Percentiles rank a stretch among this genome's conserved stretches.
Evolutionary conservation across 2,888 invertebrate genomes (phyloP).

Genomic region (Neoascia interrupta): DNA sequence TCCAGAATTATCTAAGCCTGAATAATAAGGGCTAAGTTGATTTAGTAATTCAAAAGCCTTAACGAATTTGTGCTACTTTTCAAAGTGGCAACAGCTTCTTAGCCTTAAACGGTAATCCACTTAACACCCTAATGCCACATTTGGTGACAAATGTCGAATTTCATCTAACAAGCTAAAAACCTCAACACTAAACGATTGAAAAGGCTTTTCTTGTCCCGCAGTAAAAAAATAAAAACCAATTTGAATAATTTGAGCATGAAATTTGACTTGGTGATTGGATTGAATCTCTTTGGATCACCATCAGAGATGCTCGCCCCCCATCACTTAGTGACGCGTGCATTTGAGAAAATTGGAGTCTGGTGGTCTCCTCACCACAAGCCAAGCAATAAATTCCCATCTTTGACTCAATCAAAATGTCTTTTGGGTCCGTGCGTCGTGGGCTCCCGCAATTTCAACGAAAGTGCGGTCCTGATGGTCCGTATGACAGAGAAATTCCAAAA

Average conservation of each 20-base stretch:
- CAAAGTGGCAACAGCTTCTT: too few relatives aligned
- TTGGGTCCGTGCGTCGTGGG: slow-evolving; percentile 5
- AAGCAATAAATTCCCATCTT: slow-evolving; percentile 53
- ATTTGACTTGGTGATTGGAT: slow-evolving; percentile 64
- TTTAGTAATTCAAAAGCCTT: too few relatives aligned
- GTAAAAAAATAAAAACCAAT: slow-evolving; percentile 36
- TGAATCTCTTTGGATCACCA: slow-evolving; percentile 12
- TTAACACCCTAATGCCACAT: too few relatives aligned
- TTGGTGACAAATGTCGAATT: too few relatives aligned
- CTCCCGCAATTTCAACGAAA: slow-evolving; percentile 35
- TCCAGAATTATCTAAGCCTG: too few relatives aligned
- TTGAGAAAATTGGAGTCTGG: background rate
- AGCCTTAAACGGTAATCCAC: too few relatives aligned
- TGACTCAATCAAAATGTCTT: slow-evolving; percentile 52
- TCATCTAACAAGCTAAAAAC: too few relatives aligned
- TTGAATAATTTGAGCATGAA: slow-evolving; percentile 55
- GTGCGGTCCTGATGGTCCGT: slow-evolving; percentile 10
- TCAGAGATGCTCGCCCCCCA: background rate
- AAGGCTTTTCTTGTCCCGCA: too few relatives aligned
- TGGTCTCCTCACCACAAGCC: slow-evolving; percentile 9
- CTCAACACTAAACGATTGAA: too few relatives aligned
- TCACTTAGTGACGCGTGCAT: slow-evolving; percentile 24
- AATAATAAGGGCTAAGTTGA: too few relatives aligned
- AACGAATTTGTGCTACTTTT: too few relatives aligned
- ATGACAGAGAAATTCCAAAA: slow-evolving; percentile 37